Evolutionary conservation across 2,113 vertebrate genomes (phyloP).

Genomic region (Percina caprodes): DNA sequence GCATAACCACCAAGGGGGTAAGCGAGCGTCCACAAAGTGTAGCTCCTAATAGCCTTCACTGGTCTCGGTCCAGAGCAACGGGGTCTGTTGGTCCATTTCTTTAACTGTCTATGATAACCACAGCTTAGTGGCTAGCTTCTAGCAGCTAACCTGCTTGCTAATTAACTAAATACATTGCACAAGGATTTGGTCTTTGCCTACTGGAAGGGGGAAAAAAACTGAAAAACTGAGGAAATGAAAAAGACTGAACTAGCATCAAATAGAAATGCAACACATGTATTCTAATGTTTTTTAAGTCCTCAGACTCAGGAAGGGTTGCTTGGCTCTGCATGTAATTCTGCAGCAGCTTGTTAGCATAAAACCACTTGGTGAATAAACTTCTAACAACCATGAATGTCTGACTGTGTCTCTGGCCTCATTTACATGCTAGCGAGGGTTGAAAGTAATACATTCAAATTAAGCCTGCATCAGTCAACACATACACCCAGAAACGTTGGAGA

Average conservation of each 20-base stretch:
- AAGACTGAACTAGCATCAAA: background rate
- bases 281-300: background rate
- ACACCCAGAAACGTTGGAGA: background rate
- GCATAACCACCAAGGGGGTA: background rate
- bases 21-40: too few relatives aligned
- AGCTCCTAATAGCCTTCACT: too few relatives aligned
- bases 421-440: slow-evolving; percentile 27
- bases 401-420: slow-evolving; percentile 38
- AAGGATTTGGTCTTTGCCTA: background rate
- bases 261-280: background rate
- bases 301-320: slow-evolving; percentile 10
- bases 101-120: too few relatives aligned
- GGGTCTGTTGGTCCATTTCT: too few relatives aligned
- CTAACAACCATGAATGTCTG: slow-evolving; percentile 47
- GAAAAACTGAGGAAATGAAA: background rate
- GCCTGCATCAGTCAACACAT: slow-evolving; percentile 17
- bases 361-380: slow-evolving; percentile 28
- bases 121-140: background rate
- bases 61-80: too few relatives aligned
- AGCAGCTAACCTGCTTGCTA: background rate
- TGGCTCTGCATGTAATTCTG: background rate
- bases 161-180: background rate
- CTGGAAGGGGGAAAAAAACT: background rate
- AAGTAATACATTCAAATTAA: slow-evolving; percentile 35
- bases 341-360: slow-evolving; percentile 44